Evolutionary conservation across 2,888 invertebrate species (phyloP), one percentile per base, ranked within the genome.

Genomic region (Galerucella nymphaeae): DNA sequence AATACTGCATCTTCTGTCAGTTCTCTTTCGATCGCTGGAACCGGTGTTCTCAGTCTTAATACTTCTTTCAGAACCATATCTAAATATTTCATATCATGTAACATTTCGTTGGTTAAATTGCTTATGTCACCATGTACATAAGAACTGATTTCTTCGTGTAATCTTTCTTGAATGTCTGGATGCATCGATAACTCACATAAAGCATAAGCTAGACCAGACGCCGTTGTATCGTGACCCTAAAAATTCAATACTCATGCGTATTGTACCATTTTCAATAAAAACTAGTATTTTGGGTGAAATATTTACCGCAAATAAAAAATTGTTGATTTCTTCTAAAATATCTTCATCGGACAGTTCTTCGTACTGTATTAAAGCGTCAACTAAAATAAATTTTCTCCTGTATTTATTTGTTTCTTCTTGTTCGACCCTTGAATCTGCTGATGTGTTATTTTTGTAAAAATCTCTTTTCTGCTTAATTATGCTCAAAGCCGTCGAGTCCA

Each of bases 41-140:
- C 89, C 13, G 89, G 87, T 0, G 90, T 89, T 83, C 89, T 89
- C 8, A 90, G 77, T 62, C 90, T 85, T n/a, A 90, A 78, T 0
- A 87, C 85, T 83, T 91, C 91, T 79, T 90, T 90, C 48, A 90
- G 87, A 38, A 38, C 30, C 30, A 38, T 38, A 38, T 38, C 30
- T 9, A 38, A 38, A 38, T 38, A 38, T 38, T 8, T 38, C 8
- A 38, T 38, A 38, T 38, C 30, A 8, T 38, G 30, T 38, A 38
- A 38, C 30, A 38, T 38, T 8, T 38, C 30, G 30, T 38, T 38
- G 30, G 30, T 38, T 38, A 38, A 38, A 38, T 38, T 38, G 30
- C 8, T 38, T 38, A 38, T 38, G 30, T 38, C 0, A 90, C 88
- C 57, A 30, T 70, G 20, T 9, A 48, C 14, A 16, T 41, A 45